phyloP scores from a whole-genome alignment of 2,797 vertebrate genomes.

The Apodemus agrarius region DNA sequence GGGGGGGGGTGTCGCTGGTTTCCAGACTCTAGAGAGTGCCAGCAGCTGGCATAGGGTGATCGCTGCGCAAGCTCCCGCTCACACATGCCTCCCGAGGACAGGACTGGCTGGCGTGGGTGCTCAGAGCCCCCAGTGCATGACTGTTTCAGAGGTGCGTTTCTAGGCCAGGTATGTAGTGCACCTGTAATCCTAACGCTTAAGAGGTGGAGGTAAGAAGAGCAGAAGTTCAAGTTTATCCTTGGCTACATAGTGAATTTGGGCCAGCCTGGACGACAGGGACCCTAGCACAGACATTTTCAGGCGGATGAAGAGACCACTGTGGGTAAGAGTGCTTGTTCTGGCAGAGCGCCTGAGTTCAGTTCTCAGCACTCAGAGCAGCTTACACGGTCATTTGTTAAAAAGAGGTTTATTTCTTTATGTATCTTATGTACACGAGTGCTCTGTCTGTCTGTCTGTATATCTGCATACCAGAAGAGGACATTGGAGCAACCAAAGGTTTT shows the following conservation, averaged over 20 bases:
- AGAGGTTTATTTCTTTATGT: neutral
- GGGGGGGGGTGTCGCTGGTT: slow-evolving; percentile 47
- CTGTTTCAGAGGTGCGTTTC: slow-evolving; percentile 57
- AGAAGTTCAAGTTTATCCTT: neutral
- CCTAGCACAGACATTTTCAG: neutral
- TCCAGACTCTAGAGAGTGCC: slow-evolving; percentile 56
- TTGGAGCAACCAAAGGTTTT: slow-evolving; percentile 41
- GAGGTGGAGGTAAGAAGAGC: neutral
- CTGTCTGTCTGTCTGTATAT: neutral
- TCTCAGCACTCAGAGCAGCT: neutral
- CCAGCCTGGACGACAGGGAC: neutral
- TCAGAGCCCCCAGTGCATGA: slow-evolving; percentile 46
- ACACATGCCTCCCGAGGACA: slow-evolving; percentile 59
- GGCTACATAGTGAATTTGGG: neutral
- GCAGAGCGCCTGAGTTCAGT: too few relatives aligned
- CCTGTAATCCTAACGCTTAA: neutral
- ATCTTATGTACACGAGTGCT: neutral
- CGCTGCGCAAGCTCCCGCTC: slow-evolving; percentile 62
- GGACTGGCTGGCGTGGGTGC: slow-evolving; percentile 59
- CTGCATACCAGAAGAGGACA: neutral
- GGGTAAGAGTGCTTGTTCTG: neutral
- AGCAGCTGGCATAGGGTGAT: slow-evolving; percentile 64
- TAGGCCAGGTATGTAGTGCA: neutral
- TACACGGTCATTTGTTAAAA: neutral
- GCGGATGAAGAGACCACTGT: neutral